phyloP scores from a whole-genome alignment of 2,888 invertebrate species.

The Nomada goodeniana region DNA sequence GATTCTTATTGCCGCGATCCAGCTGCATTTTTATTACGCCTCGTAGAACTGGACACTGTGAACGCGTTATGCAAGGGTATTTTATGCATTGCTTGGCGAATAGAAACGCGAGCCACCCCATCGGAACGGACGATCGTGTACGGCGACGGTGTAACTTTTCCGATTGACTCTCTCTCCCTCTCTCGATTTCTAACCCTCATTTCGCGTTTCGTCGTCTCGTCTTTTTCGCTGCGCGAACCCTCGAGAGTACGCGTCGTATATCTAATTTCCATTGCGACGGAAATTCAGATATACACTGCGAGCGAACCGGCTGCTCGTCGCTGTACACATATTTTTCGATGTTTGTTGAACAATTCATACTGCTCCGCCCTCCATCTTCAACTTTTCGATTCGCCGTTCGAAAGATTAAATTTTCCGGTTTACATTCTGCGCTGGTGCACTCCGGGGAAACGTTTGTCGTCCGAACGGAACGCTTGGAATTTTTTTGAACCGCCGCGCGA shows the following conservation, averaged over 20 bases:
- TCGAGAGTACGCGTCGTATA: slow-evolving; percentile 18
- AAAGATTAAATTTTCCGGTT: not conserved
- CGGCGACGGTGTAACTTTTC: slow-evolving; percentile 31
- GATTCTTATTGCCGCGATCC: too few relatives aligned
- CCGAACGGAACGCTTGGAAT: not conserved
- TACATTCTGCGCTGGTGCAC: not conserved
- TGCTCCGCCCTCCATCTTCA: not conserved
- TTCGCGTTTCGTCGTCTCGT: slow-evolving; percentile 30
- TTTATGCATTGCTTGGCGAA: slow-evolving; percentile 20
- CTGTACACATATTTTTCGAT: not conserved
- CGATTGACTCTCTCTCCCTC: slow-evolving; percentile 43
- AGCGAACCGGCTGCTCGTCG: not conserved
- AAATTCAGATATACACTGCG: slow-evolving; percentile 13
- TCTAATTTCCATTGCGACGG: slow-evolving; percentile 20
- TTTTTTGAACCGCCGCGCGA: not conserved
- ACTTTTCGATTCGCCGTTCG: slow-evolving; percentile 1
- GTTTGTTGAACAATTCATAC: slow-evolving; percentile 21
- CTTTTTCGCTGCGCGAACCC: slow-evolving; percentile 28
- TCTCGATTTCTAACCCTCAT: slow-evolving; percentile 46
- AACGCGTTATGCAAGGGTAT: not conserved
- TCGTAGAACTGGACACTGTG: not conserved
- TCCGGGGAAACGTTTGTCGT: slow-evolving; percentile 14
- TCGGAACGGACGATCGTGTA: slow-evolving; percentile 33
- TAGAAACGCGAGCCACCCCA: slow-evolving; percentile 23
- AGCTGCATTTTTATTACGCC: not conserved